phyloP scores from a whole-genome alignment of 92 coral and sea anemone genomes.

The Parazoanthus atlanticus region DNA sequence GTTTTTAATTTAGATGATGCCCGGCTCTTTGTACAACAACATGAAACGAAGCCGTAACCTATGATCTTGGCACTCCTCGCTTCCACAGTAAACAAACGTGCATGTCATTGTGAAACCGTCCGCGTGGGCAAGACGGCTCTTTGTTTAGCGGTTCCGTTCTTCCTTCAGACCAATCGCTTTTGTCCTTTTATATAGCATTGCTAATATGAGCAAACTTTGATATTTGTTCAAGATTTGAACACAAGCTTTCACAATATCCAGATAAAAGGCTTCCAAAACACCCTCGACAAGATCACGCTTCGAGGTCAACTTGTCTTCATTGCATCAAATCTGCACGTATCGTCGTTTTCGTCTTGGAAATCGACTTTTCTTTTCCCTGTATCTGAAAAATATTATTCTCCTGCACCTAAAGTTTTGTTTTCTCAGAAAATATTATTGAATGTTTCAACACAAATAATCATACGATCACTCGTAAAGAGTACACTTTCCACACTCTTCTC shows the following conservation, averaged over 20 bases:
- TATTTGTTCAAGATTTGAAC: slow-evolving; percentile 21
- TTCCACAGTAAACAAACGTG: slow-evolving; percentile 20
- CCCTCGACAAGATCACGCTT: slow-evolving; percentile 27
- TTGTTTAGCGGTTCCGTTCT: too few relatives aligned
- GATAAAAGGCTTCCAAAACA: neutral
- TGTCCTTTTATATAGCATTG: too few relatives aligned
- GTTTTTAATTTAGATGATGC: slow-evolving; percentile 27
- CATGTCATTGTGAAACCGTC: slow-evolving; percentile 6
- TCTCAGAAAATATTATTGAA: neutral
- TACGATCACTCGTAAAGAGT: neutral
- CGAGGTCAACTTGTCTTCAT: slow-evolving; percentile 14
- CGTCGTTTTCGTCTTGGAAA: neutral
- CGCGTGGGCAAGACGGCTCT: slow-evolving; percentile 35
- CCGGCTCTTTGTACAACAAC: slow-evolving; percentile 28
- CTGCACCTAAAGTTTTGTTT: neutral
- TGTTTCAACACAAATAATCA: neutral
- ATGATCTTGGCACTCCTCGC: too few relatives aligned
- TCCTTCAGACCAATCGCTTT: too few relatives aligned
- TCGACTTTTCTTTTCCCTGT: too few relatives aligned
- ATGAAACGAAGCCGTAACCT: slow-evolving; percentile 31
- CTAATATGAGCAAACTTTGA: slow-evolving; percentile 12
- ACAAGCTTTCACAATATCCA: slow-evolving; percentile 29
- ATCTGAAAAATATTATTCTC: neutral
- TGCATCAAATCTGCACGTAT: slow-evolving; percentile 20
- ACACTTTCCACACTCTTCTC: neutral